Evolutionary conservation across 2,888 invertebrate genomes (phyloP), one percentile per base, ranked within the genome.

Genomic region (Drosophila setosimentum): DNA sequence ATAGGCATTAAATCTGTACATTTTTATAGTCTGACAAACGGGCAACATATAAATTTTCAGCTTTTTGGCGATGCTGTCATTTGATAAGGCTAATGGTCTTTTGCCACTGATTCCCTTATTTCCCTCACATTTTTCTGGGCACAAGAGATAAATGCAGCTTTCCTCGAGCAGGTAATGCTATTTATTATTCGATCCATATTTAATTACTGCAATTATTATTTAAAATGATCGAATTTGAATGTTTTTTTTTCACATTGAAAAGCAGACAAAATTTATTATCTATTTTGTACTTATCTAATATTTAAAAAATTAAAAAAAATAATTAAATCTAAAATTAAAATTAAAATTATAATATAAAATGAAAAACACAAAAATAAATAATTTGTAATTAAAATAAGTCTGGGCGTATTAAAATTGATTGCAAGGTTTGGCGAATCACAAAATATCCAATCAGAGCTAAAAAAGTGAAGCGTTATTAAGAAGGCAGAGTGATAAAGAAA

Each of bases 1-100:
- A 78, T 69, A 69, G 86, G 73, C 90, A 83, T 89, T 85, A 87
- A 90, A 90, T 85, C 79, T 64, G 64, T 59, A 66, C 70, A 87
- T 72, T 84, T 76, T 72, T 57, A 70, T 74, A 64, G 72, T 67
- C 68, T 55, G 63, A 59, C 78, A 80, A 83, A 75, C 63, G 82
- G 55, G 62, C 55, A 71, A 64, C 71, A 76, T 60, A 84, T 87
- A 89, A 84, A 89, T 84, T 85, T 66, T 55, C 80, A 76, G 85
- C 70, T 87, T 84, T 89, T 68, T 76, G 67, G 74, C 76, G 80
- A 73, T 73, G 54, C 70, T 70, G 54, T 78, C 86, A 79, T 61
- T 71, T 59, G 88, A 87, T 84, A 84, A 74, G 83, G 68, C 74
- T 74, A 83, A 88, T 83, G 71, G 77, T 67, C 51, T 66, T 73